Evolutionary conservation across 2,888 invertebrate species (phyloP).

Genomic region (Trilocha varians): DNA sequence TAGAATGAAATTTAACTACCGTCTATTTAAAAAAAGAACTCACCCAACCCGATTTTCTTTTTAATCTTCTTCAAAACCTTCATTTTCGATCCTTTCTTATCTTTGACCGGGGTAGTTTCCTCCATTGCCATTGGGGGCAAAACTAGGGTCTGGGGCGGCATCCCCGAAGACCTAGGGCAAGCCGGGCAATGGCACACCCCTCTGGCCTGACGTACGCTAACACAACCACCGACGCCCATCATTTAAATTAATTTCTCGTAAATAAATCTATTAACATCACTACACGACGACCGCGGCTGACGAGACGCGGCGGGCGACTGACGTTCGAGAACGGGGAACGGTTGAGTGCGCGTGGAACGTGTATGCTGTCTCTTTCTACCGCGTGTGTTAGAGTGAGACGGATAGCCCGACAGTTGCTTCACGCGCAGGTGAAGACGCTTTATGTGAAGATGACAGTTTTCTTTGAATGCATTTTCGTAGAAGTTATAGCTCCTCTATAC

Average conservation of each 20-base stretch:
- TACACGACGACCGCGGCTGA: slow-evolving; percentile 7
- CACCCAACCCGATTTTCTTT: slow-evolving; percentile 89
- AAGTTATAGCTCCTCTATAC: too few relatives aligned
- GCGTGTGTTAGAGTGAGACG: too few relatives aligned
- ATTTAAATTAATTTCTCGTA: slow-evolving; percentile 30
- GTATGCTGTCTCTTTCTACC: too few relatives aligned
- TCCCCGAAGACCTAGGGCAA: slow-evolving; percentile 60
- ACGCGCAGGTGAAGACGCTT: too few relatives aligned
- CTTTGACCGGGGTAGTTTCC: slow-evolving; percentile 60
- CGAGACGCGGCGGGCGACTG: slow-evolving; percentile 7
- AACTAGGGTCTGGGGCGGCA: slow-evolving; percentile 62
- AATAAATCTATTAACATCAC: slow-evolving; percentile 14
- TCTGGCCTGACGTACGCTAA: slow-evolving; percentile 72
- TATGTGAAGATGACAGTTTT: too few relatives aligned
- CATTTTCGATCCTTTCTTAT: slow-evolving; percentile 79
- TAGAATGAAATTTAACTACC: background rate
- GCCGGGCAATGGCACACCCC: slow-evolving; percentile 71
- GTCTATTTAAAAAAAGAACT: slow-evolving; percentile 40
- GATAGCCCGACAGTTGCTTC: too few relatives aligned
- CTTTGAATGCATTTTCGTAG: too few relatives aligned
- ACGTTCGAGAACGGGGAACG: too few relatives aligned
- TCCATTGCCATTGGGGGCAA: slow-evolving; percentile 65
- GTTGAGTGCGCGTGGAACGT: too few relatives aligned
- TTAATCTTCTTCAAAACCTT: slow-evolving; percentile 92
- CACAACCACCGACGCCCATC: slow-evolving; percentile 72